Evolutionary conservation across 37 sponge, comb jelly and placozoan genomes (phyloP), one percentile per base, ranked within the genome.

Genomic region (Spongilla lacustris): DNA sequence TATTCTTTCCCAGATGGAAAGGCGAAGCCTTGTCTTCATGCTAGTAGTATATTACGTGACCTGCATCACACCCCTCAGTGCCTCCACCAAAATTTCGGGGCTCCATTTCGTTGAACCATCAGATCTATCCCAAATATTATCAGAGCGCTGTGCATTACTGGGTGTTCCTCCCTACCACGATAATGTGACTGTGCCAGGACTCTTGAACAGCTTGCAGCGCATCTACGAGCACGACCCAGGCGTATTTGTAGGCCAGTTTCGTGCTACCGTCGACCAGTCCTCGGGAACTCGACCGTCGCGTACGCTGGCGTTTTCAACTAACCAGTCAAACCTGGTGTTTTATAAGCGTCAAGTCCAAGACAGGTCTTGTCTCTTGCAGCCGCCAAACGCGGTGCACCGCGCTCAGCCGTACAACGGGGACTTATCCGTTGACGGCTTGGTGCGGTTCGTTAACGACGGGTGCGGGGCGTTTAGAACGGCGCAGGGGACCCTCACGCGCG

Each of bases 381-480:
- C 88, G 14, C 70, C 75, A 17, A 87, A 78, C 34, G 50, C 84
- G 3, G 58, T 3, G 10, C 68, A 67, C 32, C 4, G 21, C 21
- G 92, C 92, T 11, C 81, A 87, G 27, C 76, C 81, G 25, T 87
- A 88, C 73, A 8, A 22, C 0, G 92, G 92, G 0, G 33, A 13
- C 24, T 11, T 92, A n/a, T 22, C 29, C 2, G 50, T 70, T 25
- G 84, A 67, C 0, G 14, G 25, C 25, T 69, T 93, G 36, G 84
- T 90, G 11, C 71, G 87, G 48, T 93, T 84, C 69, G 34, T 93
- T 27, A 93, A 93, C 67, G 83, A 89, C 72, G 78, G 87, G 37
- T 93, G 94, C 79, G 77, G 85, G 4, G 66, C 81, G n/a, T 90
- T 73, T 82, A 71, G 90, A 5, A 87, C 83, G 2, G 38, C 28